Evolutionary conservation across 2,797 vertebrate species (phyloP).

Genomic region (Poeciliopsis infans): DNA sequence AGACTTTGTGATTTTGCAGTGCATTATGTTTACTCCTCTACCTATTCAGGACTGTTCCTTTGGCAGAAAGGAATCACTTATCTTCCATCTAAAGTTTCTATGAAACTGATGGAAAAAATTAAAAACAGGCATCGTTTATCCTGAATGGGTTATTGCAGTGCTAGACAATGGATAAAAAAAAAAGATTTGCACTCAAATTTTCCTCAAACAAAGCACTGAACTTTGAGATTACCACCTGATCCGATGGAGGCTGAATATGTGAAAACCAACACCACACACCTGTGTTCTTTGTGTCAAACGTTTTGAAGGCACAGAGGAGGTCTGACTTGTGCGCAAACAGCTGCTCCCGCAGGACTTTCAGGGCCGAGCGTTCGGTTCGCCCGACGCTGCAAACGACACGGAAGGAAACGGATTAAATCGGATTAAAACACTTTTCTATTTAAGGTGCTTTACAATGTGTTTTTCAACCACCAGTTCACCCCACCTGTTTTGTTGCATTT

Average conservation of each 20-base stretch:
- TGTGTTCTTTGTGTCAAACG: conserved; percentile 77
- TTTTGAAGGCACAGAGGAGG: conserved; percentile 86
- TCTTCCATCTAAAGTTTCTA: conserved; percentile 44
- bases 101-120: conserved; percentile 40
- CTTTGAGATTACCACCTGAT: conserved; percentile 22
- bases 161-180: conserved; percentile 48
- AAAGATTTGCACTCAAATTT: conserved; percentile 43
- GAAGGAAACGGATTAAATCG: not conserved
- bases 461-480: not conserved
- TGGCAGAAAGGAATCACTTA: not conserved
- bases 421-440: not conserved
- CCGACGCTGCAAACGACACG: conserved; percentile 80
- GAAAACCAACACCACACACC: conserved; percentile 78
- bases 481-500: too few species aligned
- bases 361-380: conserved; percentile 89
- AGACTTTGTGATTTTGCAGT: too few species aligned
- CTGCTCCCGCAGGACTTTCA: conserved; percentile 88
- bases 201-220: not conserved
- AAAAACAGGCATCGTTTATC: not conserved
- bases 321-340: conserved; percentile 91
- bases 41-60: not conserved
- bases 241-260: not conserved
- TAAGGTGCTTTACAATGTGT: not conserved
- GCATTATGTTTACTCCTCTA: too few species aligned
- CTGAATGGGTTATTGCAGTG: conserved; percentile 30